Base-by-base conservation (phyloP, 1,140 invertebrate species). In the Gyrodactylus salaris region DNA sequence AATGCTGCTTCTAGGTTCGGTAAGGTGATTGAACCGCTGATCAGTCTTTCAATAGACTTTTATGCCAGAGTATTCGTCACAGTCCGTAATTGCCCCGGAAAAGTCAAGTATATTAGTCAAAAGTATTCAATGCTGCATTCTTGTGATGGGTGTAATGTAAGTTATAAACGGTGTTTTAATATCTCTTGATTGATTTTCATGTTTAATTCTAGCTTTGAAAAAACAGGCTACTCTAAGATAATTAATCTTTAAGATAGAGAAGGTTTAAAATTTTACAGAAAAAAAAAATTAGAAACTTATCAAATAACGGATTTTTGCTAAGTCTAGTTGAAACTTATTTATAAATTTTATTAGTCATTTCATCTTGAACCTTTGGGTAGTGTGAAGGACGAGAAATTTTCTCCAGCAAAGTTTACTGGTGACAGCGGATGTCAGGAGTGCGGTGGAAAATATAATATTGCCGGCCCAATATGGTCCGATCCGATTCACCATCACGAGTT, bases 1-100 rank as follows among this genome's bases (percentile, higher is more conserved):
- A 84, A 85, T 0, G 87, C 91, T 78, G 94, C 94, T 0, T 91
- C 88, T 78, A 83, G 88, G 34, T 93, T 98, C 80, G 88, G 89
- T 22, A 84, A 89, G 69, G 94, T 92, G 78, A 95, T 95, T 76
- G 84, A 86, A 72, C 95, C 95, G 0, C 76, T 98, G 1, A 77
- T 98, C 0, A 91, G 88, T 24, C 78, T 99, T 70, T 94, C 91
- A 74, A 88, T 87, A 1, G 95, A 99, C 81, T 99, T 99, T 82
- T 99, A 99, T 80, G 86, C 97, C 25, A 82, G 95, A 76, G 86
- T 98, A 1, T 95, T 98, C 83, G 89, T 98, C 0, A 85, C 85
- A 77, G 81, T 99, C 0, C 86, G 84, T 73, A 85, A 86, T 0
- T 86, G 90, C 70, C 87, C 88, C 75, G 80, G 84, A 20, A 86